Conservation (phyloP, 2,797 vertebrate genomes). For the Avahi laniger region DNA sequence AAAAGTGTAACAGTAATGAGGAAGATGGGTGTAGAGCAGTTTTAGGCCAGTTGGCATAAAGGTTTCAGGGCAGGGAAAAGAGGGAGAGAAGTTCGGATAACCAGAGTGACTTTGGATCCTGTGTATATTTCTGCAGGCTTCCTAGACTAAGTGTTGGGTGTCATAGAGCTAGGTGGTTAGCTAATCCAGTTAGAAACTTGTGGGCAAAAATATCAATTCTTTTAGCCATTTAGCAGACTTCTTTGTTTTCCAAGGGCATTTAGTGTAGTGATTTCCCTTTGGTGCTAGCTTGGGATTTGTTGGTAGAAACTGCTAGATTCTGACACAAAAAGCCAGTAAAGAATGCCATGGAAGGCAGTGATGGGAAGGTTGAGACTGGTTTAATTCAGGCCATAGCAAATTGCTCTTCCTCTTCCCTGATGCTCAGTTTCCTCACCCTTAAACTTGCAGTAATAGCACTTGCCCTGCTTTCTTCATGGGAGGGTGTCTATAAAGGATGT, state of each 20-base stretch:
- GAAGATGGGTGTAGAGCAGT: neutral
- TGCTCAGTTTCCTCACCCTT: slow-evolving; percentile 23
- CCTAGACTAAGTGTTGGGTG: neutral
- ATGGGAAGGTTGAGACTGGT: neutral
- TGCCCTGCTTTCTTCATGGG: neutral
- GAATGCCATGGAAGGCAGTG: neutral
- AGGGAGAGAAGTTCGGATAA: neutral
- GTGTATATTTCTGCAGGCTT: neutral
- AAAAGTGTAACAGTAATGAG: neutral
- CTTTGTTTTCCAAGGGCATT: neutral
- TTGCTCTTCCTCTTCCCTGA: neutral
- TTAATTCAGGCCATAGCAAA: neutral
- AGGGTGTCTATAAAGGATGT: neutral
- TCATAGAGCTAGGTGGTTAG: neutral
- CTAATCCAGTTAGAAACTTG: slow-evolving; percentile 17
- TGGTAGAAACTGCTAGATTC: slow-evolving; percentile 10
- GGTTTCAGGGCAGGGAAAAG: neutral
- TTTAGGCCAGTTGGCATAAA: neutral
- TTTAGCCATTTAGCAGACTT: slow-evolving; percentile 32
- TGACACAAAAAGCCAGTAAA: neutral
- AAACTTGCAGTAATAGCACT: neutral
- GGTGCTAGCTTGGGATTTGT: neutral
- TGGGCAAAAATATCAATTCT: slow-evolving; percentile 14
- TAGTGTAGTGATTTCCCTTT: neutral
- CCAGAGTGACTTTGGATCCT: neutral